A percentile compares a stretch with the other conserved stretches of the same genome.
These are phyloP conservation scores for Halisarca cf. caerulea DNA, from an alignment of 37 sponge, comb jelly and placozoan species.

Conservation along the genomic window DNA sequence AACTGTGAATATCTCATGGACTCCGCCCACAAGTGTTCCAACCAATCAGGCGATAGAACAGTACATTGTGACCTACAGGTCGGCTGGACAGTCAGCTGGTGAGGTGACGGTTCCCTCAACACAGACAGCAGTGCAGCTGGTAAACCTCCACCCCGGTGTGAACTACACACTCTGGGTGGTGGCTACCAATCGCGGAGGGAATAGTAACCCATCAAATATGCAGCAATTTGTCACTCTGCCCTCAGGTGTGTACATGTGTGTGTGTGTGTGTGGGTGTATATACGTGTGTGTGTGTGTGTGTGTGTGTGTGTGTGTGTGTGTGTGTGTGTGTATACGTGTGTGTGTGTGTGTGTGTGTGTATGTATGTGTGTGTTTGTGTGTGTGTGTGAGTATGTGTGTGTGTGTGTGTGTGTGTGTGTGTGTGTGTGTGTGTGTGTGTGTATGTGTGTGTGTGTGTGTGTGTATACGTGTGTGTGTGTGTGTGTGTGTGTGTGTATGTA, in stretches of 20 bases:
- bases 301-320: no score
- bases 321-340: no score
- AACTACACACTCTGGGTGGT: constrained; percentile 6
- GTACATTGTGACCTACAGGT: neutral
- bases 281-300: no score
- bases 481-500: neutral
- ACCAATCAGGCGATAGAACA: neutral
- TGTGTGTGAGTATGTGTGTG: neutral
- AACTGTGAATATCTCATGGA: neutral
- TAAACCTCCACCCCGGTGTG: constrained; percentile 12
- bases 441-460: no score
- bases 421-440: neutral
- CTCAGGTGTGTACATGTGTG: neutral
- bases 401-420: neutral
- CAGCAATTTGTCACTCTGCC: neutral
- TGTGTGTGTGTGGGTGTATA: no score
- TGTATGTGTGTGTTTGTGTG: neutral
- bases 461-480: neutral
- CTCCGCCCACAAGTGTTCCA: neutral
- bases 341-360: no score
- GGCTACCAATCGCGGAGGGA: constrained; percentile 5
- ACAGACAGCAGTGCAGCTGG: neutral
- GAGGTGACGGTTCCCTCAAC: neutral
- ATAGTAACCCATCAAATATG: constrained; percentile 7
- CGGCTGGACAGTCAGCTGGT: neutral